These are phyloP conservation scores for Carcinoscorpius rotundicauda DNA, from an alignment of 1,140 invertebrate species.

Conservation along the genomic window DNA sequence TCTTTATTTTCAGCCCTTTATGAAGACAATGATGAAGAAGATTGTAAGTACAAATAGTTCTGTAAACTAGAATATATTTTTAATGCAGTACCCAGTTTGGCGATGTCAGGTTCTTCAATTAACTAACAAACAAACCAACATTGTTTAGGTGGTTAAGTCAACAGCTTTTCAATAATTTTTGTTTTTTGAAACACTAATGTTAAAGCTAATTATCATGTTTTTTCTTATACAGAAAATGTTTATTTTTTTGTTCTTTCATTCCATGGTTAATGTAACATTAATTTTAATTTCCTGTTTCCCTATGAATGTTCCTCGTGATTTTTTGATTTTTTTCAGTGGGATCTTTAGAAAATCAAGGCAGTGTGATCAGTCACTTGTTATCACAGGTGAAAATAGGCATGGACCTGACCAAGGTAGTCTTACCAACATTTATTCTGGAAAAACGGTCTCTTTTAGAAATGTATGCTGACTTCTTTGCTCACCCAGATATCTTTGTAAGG, in stretches of 20 bases:
- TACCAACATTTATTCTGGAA: conserved; percentile 94
- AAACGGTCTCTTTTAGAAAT: conserved; percentile 89
- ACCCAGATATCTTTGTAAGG: conserved; percentile 91
- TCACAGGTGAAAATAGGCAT: conserved; percentile 86
- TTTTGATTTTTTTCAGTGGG: conserved; percentile 33
- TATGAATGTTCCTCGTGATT: background rate
- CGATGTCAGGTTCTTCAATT: too few relatives aligned
- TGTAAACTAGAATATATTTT: too few relatives aligned
- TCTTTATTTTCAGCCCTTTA: conserved; percentile 50
- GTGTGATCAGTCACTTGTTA: conserved; percentile 82
- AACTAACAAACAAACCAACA: too few relatives aligned
- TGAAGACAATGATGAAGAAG: conserved; percentile 73
- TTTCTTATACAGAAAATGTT: too few relatives aligned
- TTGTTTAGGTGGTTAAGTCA: too few relatives aligned
- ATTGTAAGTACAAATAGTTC: conserved; percentile 41
- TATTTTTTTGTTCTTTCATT: background rate
- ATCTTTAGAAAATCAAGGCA: conserved; percentile 89
- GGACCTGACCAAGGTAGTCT: conserved; percentile 93
- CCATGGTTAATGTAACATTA: too few relatives aligned
- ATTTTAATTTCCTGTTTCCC: background rate
- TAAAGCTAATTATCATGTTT: too few relatives aligned
- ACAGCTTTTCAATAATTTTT: too few relatives aligned
- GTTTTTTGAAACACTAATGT: too few relatives aligned
- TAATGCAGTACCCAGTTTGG: too few relatives aligned
- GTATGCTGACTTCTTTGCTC: conserved; percentile 96